Evolutionary conservation across 2,113 vertebrate species (phyloP).

Genomic region (Mellivora capensis): DNA sequence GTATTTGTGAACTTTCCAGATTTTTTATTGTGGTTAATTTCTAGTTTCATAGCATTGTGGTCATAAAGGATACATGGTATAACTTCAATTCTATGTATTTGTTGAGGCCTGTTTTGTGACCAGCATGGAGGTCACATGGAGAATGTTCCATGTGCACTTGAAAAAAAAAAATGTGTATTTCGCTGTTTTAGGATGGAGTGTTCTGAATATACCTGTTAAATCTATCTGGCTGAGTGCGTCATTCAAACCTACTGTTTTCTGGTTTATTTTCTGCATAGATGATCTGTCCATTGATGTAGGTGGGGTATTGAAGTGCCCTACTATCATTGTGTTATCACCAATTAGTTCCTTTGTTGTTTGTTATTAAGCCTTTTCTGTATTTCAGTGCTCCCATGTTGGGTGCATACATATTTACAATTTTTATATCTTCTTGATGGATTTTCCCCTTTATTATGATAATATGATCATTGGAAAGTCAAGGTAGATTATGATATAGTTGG

Average conservation of each 20-base stretch:
- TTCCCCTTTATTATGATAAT: not conserved
- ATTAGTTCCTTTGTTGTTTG: not conserved
- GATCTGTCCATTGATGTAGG: not conserved
- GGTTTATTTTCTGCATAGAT: not conserved
- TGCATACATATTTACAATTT: not conserved
- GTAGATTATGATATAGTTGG: not conserved
- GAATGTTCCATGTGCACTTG: not conserved
- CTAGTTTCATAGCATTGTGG: not conserved
- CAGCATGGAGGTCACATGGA: too few species aligned
- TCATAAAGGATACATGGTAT: not conserved
- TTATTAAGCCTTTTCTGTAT: not conserved
- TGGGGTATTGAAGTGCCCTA: not conserved
- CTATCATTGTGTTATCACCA: not conserved
- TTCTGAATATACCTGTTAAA: not conserved
- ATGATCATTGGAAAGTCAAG: not conserved
- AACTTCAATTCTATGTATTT: not conserved
- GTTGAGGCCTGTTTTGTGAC: not conserved
- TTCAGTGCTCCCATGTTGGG: not conserved
- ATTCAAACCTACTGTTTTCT: not conserved
- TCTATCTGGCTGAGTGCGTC: not conserved
- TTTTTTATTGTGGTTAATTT: not conserved
- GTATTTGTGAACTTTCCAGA: not conserved
- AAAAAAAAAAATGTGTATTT: not conserved
- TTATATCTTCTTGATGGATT: not conserved
- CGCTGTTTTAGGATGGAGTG: not conserved